A percentile compares a stretch with the other conserved stretches of the same genome.
Evolutionary conservation across 2,888 invertebrate genomes (phyloP).

Genomic region (Andrena fulva): DNA sequence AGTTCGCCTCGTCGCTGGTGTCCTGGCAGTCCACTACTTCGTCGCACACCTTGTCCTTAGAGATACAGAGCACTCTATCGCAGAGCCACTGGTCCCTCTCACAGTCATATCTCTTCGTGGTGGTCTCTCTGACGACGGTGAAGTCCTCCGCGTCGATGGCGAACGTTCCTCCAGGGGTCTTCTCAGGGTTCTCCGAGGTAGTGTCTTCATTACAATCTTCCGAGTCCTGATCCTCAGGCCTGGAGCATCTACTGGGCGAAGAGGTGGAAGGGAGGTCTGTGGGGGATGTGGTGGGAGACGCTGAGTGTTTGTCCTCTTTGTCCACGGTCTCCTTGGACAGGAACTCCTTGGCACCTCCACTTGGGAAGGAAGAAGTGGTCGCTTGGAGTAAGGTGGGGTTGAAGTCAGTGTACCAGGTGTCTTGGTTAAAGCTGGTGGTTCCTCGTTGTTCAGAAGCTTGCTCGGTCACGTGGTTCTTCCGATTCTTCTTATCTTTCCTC

Average conservation of each 20-base stretch:
- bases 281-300: background rate
- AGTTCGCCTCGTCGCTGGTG: constrained; percentile 88
- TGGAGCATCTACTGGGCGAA: background rate
- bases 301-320: background rate
- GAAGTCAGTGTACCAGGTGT: background rate
- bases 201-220: background rate
- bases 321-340: constrained; percentile 14
- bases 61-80: constrained; percentile 86
- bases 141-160: background rate
- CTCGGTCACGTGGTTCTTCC: constrained; percentile 27
- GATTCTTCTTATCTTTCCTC: constrained; percentile 29
- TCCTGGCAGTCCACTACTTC: constrained; percentile 86
- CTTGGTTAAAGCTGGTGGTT: background rate
- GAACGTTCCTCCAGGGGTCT: background rate
- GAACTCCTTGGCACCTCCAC: background rate
- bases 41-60: constrained; percentile 87
- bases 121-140: background rate
- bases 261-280: background rate
- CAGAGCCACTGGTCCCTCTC: constrained; percentile 65
- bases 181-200: background rate
- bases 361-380: no score
- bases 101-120: background rate
- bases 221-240: background rate
- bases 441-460: background rate
- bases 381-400: background rate